Evolutionary conservation across 2,113 vertebrate genomes (phyloP).

Genomic region (Glaucidium brasilianum): DNA sequence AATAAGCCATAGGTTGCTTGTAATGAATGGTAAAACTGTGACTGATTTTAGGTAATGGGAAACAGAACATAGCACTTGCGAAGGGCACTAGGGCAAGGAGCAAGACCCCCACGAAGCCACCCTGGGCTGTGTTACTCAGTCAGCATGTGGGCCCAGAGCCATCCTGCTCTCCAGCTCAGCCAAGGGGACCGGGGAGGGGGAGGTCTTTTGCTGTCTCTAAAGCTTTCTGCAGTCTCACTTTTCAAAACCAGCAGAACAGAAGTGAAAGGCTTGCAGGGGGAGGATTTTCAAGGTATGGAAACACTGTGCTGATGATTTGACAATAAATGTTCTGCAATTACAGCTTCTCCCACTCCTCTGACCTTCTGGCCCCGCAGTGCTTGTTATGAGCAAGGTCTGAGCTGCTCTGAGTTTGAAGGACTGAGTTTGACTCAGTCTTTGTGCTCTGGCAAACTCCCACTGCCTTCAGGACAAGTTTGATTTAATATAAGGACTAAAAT

Average conservation of each 20-base stretch:
- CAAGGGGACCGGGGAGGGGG: accelerated
- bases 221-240: background rate
- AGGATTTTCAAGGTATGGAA: background rate
- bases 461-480: conserved; percentile 47
- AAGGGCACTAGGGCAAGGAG: background rate
- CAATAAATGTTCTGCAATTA: background rate
- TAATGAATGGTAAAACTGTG: background rate
- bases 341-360: background rate
- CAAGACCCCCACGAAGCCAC: accelerated
- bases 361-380: background rate
- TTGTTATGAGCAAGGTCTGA: background rate
- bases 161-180: background rate
- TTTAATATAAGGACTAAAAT: conserved; percentile 47
- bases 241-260: background rate
- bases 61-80: background rate
- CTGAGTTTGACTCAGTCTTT: background rate
- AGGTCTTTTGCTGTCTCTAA: background rate
- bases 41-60: background rate
- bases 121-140: background rate
- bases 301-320: background rate
- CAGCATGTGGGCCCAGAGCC: accelerated
- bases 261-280: background rate
- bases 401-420: background rate
- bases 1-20: background rate
- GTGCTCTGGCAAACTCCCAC: background rate